Conservation (phyloP, 2,888 invertebrate genomes). For the Pyrgus malvae region DNA sequence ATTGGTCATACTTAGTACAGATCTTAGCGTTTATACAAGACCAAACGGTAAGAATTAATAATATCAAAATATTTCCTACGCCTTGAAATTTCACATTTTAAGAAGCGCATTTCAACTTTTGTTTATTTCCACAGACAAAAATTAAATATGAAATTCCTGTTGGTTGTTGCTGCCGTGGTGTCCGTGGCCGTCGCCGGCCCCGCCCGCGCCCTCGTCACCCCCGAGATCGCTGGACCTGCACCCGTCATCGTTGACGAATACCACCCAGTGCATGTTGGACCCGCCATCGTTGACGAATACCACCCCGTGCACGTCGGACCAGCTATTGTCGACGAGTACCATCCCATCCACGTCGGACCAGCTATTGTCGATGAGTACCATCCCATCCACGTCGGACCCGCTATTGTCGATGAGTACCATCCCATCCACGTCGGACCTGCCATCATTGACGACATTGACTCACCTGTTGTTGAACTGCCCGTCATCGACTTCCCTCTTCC, state of each 20-base stretch:
- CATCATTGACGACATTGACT: constrained; percentile 26
- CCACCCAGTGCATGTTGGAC: too few relatives aligned
- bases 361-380: too few relatives aligned
- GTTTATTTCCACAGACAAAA: constrained; percentile 23
- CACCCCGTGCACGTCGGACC: too few relatives aligned
- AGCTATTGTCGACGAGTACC: too few relatives aligned
- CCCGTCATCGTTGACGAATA: constrained; percentile 41
- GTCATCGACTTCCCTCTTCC: constrained; percentile 26
- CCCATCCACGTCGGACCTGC: constrained; percentile 26
- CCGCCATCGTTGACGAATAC: too few relatives aligned
- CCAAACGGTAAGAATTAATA: too few relatives aligned
- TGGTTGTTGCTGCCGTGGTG: constrained; percentile 31
- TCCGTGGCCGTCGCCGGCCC: constrained; percentile 30
- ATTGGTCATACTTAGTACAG: too few relatives aligned
- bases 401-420: too few relatives aligned
- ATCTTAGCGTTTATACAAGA: too few relatives aligned
- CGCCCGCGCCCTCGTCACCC: constrained; percentile 40
- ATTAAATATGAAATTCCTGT: constrained; percentile 25
- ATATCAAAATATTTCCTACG: too few relatives aligned
- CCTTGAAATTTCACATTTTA: background rate
- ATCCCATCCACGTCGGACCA: too few relatives aligned
- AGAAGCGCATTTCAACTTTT: background rate
- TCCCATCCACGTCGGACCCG: too few relatives aligned
- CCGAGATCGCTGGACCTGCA: constrained; percentile 44
- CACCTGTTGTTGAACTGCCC: constrained; percentile 28